Evolutionary conservation across 1,140 invertebrate genomes (phyloP).

Genomic region (Carcinoscorpius rotundicauda): DNA sequence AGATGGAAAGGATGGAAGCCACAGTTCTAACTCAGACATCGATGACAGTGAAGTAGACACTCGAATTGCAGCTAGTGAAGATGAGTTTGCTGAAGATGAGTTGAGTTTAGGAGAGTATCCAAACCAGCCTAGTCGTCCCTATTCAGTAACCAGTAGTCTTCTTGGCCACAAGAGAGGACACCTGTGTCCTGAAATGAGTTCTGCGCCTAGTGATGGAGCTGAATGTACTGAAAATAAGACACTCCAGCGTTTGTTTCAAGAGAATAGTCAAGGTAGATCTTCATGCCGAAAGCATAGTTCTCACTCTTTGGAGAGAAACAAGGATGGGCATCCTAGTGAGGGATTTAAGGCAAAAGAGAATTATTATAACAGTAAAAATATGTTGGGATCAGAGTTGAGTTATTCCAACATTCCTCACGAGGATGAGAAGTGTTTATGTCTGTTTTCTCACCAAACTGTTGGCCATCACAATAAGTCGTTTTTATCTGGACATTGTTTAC

Average conservation of each 20-base stretch:
- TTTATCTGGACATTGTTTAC: slow-evolving; percentile 6
- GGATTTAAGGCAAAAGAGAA: slow-evolving; percentile 21
- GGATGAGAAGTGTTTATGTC: slow-evolving; percentile 3
- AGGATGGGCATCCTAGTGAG: slow-evolving; percentile 21
- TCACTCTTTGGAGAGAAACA: slow-evolving; percentile 21
- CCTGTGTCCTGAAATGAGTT: slow-evolving; percentile 18
- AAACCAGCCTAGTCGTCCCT: slow-evolving; percentile 10
- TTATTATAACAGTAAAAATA: slow-evolving; percentile 20
- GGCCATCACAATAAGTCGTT: background rate
- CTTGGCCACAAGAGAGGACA: slow-evolving; percentile 19
- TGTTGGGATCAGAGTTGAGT: slow-evolving; percentile 19
- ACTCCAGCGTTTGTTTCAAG: background rate
- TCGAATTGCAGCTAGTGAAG: slow-evolving; percentile 21
- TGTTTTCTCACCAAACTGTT: slow-evolving; percentile 5
- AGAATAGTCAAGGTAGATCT: background rate
- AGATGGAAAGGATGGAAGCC: slow-evolving; percentile 15
- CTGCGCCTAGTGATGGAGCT: slow-evolving; percentile 14
- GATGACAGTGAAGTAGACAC: slow-evolving; percentile 21
- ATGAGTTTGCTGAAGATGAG: slow-evolving; percentile 25
- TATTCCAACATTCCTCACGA: slow-evolving; percentile 2
- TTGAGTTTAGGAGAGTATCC: slow-evolving; percentile 22
- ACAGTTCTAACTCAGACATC: slow-evolving; percentile 18
- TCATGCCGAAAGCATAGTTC: slow-evolving; percentile 1
- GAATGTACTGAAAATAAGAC: background rate
- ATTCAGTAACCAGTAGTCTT: slow-evolving; percentile 22